Base-by-base conservation (phyloP, 2,113 vertebrate genomes). In the Himantopus leucocephalus region DNA sequence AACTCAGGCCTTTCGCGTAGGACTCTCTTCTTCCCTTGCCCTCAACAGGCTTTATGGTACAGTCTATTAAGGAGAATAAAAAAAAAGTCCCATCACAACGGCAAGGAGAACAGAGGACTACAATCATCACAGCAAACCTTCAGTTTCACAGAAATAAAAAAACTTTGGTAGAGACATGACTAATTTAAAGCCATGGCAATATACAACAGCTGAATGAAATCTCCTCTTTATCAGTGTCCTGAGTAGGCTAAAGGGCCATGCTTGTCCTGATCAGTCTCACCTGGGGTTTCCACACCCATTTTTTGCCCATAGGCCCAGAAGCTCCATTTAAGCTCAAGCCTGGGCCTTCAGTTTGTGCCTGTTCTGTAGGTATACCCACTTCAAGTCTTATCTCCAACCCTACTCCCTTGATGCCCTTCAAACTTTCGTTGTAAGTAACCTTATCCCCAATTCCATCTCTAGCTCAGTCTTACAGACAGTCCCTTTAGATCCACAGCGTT, bases 301-400 rank as follows among this genome's bases (percentile, higher is more conserved):
- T 10, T 74, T 56, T 80, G 21, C 23, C 58, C 16, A 39, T 3
- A 39, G 26, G 26, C 32, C 21, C 39, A 72, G 14, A 12, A 73
- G 10, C 41, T 90, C 55, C 14, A 23, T 37, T 84, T 67, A 45
- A 58, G 17, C 14, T 37, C 45, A 67, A 8, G 12, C 9, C 27
- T n/a, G 2, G 5, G 4, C 5, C 0, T n/a, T 43, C 4, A 60
- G 5, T 5, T 0, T 1, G 26, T 34, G 1, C 2, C 17, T 21
- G 1, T 22, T 56, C 32, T 35, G 10, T 6, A 26, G 6, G 2
- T 17, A 1, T 14, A 10, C 0, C 1, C 59, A 3, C 26, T 68
- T 30, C 6, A 56, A 19, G 13, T 4, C 3, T 2, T 43, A 2
- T 16, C 4, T 75, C 32, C 1, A 18, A 1, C 4, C 13, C 20